Evolutionary conservation across 2,888 invertebrate species (phyloP).

Genomic region (Lasioglossum leucozonium): DNA sequence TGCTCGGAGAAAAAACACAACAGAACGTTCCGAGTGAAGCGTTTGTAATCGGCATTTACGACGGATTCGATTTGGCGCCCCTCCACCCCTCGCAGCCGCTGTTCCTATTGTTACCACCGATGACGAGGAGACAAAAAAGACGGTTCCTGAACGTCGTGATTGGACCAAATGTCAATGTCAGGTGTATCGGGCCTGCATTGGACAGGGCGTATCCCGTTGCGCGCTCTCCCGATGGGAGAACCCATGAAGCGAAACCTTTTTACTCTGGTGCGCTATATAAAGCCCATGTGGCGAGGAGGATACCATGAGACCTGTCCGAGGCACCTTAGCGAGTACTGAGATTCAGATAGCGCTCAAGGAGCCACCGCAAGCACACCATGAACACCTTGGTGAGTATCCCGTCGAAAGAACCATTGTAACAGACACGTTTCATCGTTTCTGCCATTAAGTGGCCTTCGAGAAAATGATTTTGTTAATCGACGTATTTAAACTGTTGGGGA

Average conservation of each 20-base stretch:
- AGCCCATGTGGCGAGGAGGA: constrained; percentile 56
- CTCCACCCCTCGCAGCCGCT: no score
- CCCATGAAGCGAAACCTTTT: constrained; percentile 66
- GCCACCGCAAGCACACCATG: constrained; percentile 66
- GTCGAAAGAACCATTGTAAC: not conserved
- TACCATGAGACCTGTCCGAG: constrained; percentile 66
- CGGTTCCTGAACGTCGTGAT: constrained; percentile 25
- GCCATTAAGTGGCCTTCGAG: no score
- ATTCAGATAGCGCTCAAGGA: constrained; percentile 75
- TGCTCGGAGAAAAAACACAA: not conserved
- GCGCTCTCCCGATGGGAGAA: constrained; percentile 52
- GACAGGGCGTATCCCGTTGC: constrained; percentile 69
- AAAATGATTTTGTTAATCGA: no score
- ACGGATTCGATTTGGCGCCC: constrained; percentile 17
- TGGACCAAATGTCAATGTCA: constrained; percentile 76
- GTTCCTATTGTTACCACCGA: not conserved
- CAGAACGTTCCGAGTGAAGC: constrained; percentile 1
- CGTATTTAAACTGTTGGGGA: no score
- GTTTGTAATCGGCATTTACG: constrained; percentile 17
- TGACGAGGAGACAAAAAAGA: not conserved
- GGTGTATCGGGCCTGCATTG: constrained; percentile 70
- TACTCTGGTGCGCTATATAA: constrained; percentile 73
- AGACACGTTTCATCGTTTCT: not conserved
- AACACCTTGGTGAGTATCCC: constrained; percentile 75
- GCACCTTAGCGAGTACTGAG: constrained; percentile 79